Base-by-base conservation (phyloP, 2,797 vertebrate genomes). In the Hafferia zeledoni region DNA sequence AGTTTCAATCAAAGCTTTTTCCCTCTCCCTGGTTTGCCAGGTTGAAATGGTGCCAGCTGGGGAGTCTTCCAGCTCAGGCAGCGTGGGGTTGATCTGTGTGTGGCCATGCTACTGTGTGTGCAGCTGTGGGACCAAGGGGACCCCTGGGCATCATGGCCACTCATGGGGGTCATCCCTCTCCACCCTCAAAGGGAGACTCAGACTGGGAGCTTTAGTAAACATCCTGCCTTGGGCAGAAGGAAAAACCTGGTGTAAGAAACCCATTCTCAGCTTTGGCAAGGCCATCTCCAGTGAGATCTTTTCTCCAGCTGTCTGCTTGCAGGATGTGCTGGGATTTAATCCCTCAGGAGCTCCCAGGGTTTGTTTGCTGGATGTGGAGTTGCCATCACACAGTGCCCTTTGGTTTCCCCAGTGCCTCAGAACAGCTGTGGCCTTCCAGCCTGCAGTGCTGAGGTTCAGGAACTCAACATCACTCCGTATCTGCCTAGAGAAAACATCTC, bases 291-390 rank as follows among this genome's bases (percentile, higher is more conserved):
- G 35, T 8, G 44, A 53, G 8, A 28, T 14, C 59, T 41, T 75
- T 30, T 35, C 10, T 25, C 43, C 13, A 19, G 12, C 28, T 71
- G 2, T 12, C 53, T 65, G 53, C 50, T 50, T 63, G 61, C 46
- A 41, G 37, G 43, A 13, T 2, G 2, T 46, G 27, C 23, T 0
- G 1, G 46, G 11, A 64, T 82, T 88, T 44, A 64, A n/a, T 43
- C 23, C 60, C 16, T 19, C 4, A 0, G 18, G 70, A 53, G 14
- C 30, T 68, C 43, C 1, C 0, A 12, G 43, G 14, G 41, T 41
- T 43, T 39, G 19, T 20, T 11, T 39, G 59, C 55, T 83, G 30
- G 28, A 3, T 9, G 41, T 59, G 27, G n/a, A n/a, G n/a, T n/a
- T n/a, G n/a, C n/a, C n/a, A 15, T 39, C 39, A 15, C 41, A 15